Percentiles rank a stretch among this genome's conserved stretches.
phyloP scores from a whole-genome alignment of 2,888 invertebrate species.

The Cantharis flavilabris region DNA sequence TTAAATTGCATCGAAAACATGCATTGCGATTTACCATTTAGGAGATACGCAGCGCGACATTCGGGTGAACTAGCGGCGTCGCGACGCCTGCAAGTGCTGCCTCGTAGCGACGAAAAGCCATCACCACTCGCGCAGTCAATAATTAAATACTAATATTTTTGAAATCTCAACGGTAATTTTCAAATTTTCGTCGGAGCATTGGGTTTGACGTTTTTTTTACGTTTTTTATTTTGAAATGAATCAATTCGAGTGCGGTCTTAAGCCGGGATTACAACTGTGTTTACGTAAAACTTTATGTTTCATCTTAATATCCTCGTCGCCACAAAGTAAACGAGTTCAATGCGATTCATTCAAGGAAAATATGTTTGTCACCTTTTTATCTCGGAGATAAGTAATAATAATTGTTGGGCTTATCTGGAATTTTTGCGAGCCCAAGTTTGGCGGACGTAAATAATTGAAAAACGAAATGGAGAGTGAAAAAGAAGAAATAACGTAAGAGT shows the following conservation, averaged over 20 bases:
- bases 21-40: neutral
- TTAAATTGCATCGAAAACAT: neutral
- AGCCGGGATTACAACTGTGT: neutral
- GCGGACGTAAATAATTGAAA: neutral
- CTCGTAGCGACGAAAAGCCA: constrained; percentile 44
- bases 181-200: neutral
- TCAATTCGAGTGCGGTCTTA: neutral
- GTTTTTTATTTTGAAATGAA: neutral
- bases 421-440: neutral
- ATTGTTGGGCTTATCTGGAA: neutral
- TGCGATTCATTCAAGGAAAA: neutral
- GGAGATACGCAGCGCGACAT: neutral
- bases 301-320: constrained; percentile 37
- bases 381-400: neutral
- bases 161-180: constrained; percentile 43
- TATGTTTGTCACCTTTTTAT: neutral
- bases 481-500: neutral
- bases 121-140: constrained; percentile 37
- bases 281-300: neutral
- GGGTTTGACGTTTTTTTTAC: neutral
- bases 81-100: constrained; percentile 53
- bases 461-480: neutral
- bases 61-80: constrained; percentile 41
- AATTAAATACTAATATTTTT: constrained; percentile 48
- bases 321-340: constrained; percentile 31